Percentiles rank a stretch among this genome's conserved stretches.
phyloP scores from a whole-genome alignment of 37 sponge, comb jelly and placozoan genomes.

The Petrosia ficiformis region DNA sequence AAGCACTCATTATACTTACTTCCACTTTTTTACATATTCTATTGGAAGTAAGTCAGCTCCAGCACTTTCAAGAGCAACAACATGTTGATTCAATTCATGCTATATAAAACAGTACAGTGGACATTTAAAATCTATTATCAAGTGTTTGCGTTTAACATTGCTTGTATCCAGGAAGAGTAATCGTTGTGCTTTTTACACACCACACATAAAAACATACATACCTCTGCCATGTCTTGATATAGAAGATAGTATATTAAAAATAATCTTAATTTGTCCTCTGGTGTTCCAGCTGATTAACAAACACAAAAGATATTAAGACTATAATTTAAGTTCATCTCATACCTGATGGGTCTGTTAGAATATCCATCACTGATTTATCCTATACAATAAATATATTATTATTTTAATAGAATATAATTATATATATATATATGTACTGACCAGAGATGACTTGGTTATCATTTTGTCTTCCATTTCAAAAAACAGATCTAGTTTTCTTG shows the following conservation, averaged over 20 bases:
- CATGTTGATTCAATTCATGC: constrained; percentile 55
- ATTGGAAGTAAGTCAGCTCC: constrained; percentile 63
- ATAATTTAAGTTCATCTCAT: background rate
- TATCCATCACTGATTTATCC: constrained; percentile 77
- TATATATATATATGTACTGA: constrained; percentile 7
- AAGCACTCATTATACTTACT: constrained; percentile 35
- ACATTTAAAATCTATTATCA: too few relatives aligned
- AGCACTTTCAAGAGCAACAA: constrained; percentile 52
- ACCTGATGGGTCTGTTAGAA: constrained; percentile 64
- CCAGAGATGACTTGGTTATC: constrained; percentile 84
- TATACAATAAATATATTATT: constrained; percentile 13
- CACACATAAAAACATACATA: too few relatives aligned
- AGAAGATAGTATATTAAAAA: constrained; percentile 91
- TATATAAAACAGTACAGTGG: constrained; percentile 18
- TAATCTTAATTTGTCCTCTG: constrained; percentile 91
- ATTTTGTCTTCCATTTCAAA: constrained; percentile 98
- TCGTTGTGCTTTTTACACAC: too few relatives aligned
- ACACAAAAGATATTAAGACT: background rate
- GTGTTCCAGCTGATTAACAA: constrained; percentile 60
- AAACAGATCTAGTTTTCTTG: constrained; percentile 84
- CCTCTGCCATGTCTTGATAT: constrained; percentile 68
- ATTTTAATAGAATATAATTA: background rate
- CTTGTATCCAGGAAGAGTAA: too few relatives aligned
- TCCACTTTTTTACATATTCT: constrained; percentile 81
- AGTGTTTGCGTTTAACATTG: too few relatives aligned